Conservation (phyloP, 2,113 vertebrate species). For the Passer montanus region DNA sequence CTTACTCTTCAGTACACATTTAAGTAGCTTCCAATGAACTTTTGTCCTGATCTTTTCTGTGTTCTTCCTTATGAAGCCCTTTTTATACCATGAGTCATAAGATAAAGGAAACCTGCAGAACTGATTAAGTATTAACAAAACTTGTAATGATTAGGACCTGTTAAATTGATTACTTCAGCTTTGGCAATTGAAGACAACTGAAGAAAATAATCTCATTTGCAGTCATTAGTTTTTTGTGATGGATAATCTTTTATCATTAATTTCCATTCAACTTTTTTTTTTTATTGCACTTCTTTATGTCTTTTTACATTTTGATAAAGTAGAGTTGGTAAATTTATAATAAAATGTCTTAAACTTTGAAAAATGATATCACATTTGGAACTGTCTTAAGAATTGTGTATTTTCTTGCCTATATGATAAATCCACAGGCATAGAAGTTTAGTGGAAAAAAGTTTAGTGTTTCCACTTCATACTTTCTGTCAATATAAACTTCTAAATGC, state of each 20-base stretch:
- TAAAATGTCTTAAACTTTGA: background rate
- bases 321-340: background rate
- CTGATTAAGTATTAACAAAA: background rate
- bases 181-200: background rate
- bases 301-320: background rate
- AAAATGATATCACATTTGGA: background rate
- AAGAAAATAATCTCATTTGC: background rate
- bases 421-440: rapidly evolving
- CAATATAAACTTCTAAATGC: background rate
- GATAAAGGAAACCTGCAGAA: background rate
- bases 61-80: background rate
- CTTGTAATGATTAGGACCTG: background rate
- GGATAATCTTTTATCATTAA: background rate
- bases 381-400: background rate
- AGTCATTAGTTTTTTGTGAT: background rate
- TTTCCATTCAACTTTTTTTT: background rate
- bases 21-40: background rate
- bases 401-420: background rate
- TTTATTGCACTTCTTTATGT: background rate
- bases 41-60: background rate
- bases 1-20: background rate
- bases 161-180: background rate
- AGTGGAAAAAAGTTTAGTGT: background rate
- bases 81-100: background rate
- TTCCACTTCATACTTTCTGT: background rate